Conservation (phyloP, 2,113 vertebrate genomes). For the Heterocephalus glaber region DNA sequence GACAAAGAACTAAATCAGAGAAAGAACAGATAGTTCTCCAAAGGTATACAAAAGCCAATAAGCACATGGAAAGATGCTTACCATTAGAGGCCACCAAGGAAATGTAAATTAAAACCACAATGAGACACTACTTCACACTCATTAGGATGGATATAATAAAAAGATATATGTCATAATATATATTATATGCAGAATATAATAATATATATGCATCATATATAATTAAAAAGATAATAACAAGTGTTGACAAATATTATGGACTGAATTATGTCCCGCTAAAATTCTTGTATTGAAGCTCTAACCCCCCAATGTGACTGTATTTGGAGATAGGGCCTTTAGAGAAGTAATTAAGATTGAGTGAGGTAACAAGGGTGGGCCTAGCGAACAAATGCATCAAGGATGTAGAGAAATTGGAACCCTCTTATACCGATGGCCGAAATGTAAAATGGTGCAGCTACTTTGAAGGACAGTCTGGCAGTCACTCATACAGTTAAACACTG, state of each 20-base stretch:
- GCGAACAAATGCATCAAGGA: no score
- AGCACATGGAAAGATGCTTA: slow-evolving; percentile 14
- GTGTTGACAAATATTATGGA: neutral
- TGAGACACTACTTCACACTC: neutral
- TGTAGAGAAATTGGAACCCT: neutral
- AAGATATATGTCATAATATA: neutral
- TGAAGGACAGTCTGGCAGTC: slow-evolving; percentile 2
- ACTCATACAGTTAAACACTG: neutral
- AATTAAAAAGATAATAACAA: slow-evolving; percentile 8
- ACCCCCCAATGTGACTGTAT: neutral
- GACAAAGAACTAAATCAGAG: slow-evolving; percentile 39
- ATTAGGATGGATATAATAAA: neutral
- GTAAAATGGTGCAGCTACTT: neutral
- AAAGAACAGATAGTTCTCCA: neutral
- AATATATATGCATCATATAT: neutral
- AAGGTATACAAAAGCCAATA: neutral
- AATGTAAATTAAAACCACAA: slow-evolving; percentile 24
- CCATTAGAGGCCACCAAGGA: neutral
- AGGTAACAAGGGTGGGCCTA: neutral
- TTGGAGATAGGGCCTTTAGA: neutral
- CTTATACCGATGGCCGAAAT: neutral
- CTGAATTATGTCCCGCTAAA: neutral
- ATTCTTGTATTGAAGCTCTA: neutral
- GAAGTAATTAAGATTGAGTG: slow-evolving; percentile 30
- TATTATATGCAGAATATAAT: neutral